These are phyloP conservation scores for Calvadosia cruxmelitensis DNA, from an alignment of 30 jellyfish, hydroid and myxozoan species.

Conservation along the genomic window DNA sequence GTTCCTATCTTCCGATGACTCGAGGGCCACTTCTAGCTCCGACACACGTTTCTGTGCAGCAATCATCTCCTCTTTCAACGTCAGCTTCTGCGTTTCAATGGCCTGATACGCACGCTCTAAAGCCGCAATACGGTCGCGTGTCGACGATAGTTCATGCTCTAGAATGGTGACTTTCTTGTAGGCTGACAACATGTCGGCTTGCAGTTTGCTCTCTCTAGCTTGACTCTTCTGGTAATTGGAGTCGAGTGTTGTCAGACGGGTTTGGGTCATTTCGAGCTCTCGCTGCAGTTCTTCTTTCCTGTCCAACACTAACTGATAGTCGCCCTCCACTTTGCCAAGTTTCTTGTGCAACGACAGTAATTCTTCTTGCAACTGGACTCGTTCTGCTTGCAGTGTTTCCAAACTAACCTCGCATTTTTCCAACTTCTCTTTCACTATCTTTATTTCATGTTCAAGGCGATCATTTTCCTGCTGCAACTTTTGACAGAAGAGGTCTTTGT, in stretches of 20 bases:
- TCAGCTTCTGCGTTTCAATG: slow-evolving; percentile 46
- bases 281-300: slow-evolving; percentile 74
- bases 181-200: slow-evolving; percentile 66
- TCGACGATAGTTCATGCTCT: slow-evolving; percentile 80
- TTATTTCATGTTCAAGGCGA: slow-evolving; percentile 55
- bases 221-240: slow-evolving; percentile 75
- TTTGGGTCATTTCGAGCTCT: slow-evolving; percentile 56
- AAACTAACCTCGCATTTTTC: slow-evolving; percentile 67
- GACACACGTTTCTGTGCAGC: slow-evolving; percentile 72
- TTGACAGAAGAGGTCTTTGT: slow-evolving; percentile 25
- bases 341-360: slow-evolving; percentile 60
- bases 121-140: slow-evolving; percentile 60
- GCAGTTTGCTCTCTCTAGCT: slow-evolving; percentile 65
- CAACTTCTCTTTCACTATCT: slow-evolving; percentile 29
- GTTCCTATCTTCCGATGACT: slow-evolving; percentile 62
- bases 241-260: slow-evolving; percentile 56
- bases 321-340: slow-evolving; percentile 78
- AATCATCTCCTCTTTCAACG: slow-evolving; percentile 41
- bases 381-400: slow-evolving; percentile 53
- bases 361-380: slow-evolving; percentile 64
- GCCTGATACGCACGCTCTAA: slow-evolving; percentile 58
- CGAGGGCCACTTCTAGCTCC: slow-evolving; percentile 80
- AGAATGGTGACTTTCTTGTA: slow-evolving; percentile 73
- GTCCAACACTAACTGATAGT: slow-evolving; percentile 43
- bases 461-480: slow-evolving; percentile 65